phyloP scores from a whole-genome alignment of 1,140 invertebrate genomes.

The Prorops nasuta region DNA sequence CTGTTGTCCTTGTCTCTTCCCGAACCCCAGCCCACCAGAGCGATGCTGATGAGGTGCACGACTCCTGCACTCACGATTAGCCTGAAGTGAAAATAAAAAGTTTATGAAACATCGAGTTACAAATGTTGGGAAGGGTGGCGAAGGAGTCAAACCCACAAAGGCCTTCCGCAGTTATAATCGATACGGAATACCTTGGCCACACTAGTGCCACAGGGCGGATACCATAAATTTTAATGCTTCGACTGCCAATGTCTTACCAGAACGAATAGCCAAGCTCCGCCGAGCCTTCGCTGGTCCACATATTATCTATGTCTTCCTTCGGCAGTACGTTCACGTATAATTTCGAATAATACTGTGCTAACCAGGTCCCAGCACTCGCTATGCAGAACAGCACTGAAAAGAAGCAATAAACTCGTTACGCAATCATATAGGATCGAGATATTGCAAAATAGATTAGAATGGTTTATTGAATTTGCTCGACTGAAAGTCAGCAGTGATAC shows the following conservation, averaged over 20 bases:
- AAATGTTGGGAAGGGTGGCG: too few relatives aligned
- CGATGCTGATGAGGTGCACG: constrained; percentile 72
- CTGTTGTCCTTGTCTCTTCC: constrained; percentile 65
- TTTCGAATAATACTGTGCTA: constrained; percentile 72
- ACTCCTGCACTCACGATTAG: constrained; percentile 72
- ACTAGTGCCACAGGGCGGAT: too few relatives aligned
- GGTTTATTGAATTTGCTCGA: too few relatives aligned
- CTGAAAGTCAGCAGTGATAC: too few relatives aligned
- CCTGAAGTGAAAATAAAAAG: constrained; percentile 55
- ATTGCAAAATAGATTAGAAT: too few relatives aligned
- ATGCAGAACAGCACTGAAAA: constrained; percentile 71
- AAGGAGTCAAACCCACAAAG: too few relatives aligned
- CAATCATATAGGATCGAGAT: too few relatives aligned
- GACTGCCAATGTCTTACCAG: constrained; percentile 64
- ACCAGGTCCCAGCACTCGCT: constrained; percentile 70
- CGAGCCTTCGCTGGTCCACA: constrained; percentile 71
- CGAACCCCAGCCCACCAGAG: constrained; percentile 72
- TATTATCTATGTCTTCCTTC: constrained; percentile 69
- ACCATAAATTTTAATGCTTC: constrained; percentile 4
- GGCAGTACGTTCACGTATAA: constrained; percentile 76
- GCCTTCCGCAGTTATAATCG: too few relatives aligned
- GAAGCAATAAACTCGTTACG: constrained; percentile 21
- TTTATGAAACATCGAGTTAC: neutral
- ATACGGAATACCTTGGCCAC: too few relatives aligned
- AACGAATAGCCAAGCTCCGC: constrained; percentile 76